These are phyloP conservation scores for Tetraneura akinire DNA, from an alignment of 1,140 invertebrate genomes.

Conservation along the genomic window DNA sequence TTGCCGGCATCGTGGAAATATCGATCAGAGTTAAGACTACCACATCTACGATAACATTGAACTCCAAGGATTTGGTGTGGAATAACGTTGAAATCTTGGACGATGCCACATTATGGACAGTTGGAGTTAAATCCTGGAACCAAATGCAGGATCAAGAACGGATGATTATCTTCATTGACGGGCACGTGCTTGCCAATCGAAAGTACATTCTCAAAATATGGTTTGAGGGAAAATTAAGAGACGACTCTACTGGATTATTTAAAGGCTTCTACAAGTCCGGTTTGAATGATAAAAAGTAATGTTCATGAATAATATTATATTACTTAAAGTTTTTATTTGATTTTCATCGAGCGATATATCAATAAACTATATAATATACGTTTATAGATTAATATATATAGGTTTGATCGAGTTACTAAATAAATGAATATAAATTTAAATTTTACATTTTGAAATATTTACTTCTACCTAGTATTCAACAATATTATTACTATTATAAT, in stretches of 20 bases:
- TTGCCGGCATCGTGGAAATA: background rate
- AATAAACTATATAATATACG: too few relatives aligned
- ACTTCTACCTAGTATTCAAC: too few relatives aligned
- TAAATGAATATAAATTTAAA: too few relatives aligned
- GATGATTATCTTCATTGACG: background rate
- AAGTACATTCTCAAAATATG: slow-evolving; percentile 14
- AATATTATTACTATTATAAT: too few relatives aligned
- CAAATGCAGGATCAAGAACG: background rate
- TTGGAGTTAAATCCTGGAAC: background rate
- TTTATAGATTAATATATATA: too few relatives aligned
- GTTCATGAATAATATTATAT: too few relatives aligned
- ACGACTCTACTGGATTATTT: slow-evolving; percentile 50
- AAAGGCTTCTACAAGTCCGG: slow-evolving; percentile 10
- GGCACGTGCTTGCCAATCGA: background rate
- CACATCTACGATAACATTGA: background rate
- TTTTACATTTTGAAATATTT: too few relatives aligned
- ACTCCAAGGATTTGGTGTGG: background rate
- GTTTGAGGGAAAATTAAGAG: slow-evolving; percentile 16
- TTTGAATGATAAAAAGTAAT: background rate
- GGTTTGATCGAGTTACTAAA: too few relatives aligned
- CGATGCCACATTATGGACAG: background rate
- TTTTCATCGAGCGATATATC: too few relatives aligned
- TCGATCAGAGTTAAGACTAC: background rate
- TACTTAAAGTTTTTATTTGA: too few relatives aligned
- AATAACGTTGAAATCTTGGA: background rate